Evolutionary conservation across 1,140 invertebrate genomes (phyloP).

Genomic region (Orius laevigatus): DNA sequence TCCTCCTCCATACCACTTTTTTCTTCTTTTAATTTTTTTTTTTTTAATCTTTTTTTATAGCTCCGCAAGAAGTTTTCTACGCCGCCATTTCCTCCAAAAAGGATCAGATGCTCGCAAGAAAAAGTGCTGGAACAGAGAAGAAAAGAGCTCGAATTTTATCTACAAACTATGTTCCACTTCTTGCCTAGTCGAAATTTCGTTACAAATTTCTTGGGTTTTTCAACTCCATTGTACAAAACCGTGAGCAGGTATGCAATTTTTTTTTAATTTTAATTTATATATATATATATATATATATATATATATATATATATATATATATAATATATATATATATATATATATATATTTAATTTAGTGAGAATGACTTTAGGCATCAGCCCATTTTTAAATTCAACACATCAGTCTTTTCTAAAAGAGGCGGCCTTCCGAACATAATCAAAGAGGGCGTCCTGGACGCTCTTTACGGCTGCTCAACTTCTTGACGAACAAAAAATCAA

Average conservation of each 20-base stretch:
- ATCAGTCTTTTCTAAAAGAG: too few species aligned
- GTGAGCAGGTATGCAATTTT: slow-evolving; percentile 1
- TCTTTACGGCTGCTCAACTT: too few species aligned
- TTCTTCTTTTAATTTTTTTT: too few species aligned
- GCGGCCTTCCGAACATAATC: too few species aligned
- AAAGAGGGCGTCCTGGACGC: too few species aligned
- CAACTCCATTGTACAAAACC: background rate
- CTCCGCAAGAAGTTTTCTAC: slow-evolving; percentile 31
- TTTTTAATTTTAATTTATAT: background rate
- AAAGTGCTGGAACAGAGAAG: slow-evolving; percentile 43
- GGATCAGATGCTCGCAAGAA: slow-evolving; percentile 39
- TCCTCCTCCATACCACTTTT: too few species aligned
- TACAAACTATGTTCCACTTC: slow-evolving; percentile 36
- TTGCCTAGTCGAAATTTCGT: slow-evolving; percentile 17
- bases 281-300: background rate
- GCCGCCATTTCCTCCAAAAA: slow-evolving; percentile 43
- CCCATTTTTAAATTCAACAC: too few species aligned
- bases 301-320: background rate
- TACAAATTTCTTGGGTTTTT: slow-evolving; percentile 16
- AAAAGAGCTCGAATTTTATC: slow-evolving; percentile 35
- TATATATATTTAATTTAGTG: too few species aligned
- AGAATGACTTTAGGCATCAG: too few species aligned
- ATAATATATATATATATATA: slow-evolving; percentile 3
- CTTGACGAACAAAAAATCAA: too few species aligned
- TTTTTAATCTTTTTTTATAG: slow-evolving; percentile 22